phyloP scores from a whole-genome alignment of 2,888 invertebrate species.

The Acleris sparsana region DNA sequence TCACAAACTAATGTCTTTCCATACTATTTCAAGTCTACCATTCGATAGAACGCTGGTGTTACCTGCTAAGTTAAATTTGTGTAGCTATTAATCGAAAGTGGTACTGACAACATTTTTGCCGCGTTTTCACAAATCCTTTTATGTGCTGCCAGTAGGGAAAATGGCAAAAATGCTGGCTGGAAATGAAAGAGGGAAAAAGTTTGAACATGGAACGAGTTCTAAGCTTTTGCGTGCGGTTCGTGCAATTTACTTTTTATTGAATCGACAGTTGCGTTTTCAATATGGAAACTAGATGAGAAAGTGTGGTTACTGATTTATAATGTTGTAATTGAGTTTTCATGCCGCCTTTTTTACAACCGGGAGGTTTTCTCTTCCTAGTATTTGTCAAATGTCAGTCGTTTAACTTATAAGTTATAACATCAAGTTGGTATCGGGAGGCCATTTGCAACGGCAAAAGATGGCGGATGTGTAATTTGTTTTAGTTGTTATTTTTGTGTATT shows the following conservation, averaged over 20 bases:
- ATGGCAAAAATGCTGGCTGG: constrained; percentile 42
- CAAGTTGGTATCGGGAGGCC: no score
- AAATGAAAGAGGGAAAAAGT: constrained; percentile 38
- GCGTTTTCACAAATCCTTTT: constrained; percentile 61
- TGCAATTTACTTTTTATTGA: constrained; percentile 8
- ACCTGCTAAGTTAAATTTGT: constrained; percentile 13
- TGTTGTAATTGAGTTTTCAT: no score
- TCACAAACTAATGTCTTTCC: neutral
- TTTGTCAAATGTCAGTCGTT: no score
- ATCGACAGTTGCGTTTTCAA: neutral
- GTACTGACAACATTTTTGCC: constrained; percentile 53
- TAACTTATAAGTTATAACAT: no score
- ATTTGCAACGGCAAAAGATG: no score
- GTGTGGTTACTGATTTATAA: neutral
- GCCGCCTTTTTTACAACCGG: no score
- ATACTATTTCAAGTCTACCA: neutral
- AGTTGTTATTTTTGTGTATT: no score
- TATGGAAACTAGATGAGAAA: neutral
- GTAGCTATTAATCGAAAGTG: constrained; percentile 59
- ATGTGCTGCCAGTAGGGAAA: constrained; percentile 42
- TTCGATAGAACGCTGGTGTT: neutral
- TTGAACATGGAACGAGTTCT: constrained; percentile 6
- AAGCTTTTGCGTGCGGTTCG: constrained; percentile 1
- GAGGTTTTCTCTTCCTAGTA: no score
- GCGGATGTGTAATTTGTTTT: no score